Evolutionary conservation across 2,113 vertebrate species (phyloP), one percentile per base, ranked within the genome.

Genomic region (Opisthocomus hoazin): DNA sequence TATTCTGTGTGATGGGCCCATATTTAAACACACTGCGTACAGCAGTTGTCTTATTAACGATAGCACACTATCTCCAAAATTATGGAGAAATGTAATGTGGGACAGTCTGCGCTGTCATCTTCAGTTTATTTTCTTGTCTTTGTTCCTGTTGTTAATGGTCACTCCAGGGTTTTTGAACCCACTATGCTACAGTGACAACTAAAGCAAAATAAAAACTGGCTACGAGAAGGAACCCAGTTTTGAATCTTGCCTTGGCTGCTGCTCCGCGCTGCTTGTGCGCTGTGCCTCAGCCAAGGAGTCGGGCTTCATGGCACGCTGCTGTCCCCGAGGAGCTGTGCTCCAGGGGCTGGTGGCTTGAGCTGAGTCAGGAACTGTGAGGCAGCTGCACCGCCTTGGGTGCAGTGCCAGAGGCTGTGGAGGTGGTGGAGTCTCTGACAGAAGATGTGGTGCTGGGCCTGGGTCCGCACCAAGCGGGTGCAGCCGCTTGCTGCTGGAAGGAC

Each of bases 401-500:
- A 39, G 43, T 27, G 50, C 12, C 13, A 54, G 36, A 70, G 46
- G 34, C 22, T 1, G 0, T 4, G 26, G 64, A 30, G 51, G 18
- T 34, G 26, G 36, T 21, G 11, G 34, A 37, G 34, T 60, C 9
- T 51, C 66, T 60, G 46, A 30, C 21, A 45, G 56, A 74, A 39
- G 63, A 21, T 36, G 36, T 2, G 10, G 45, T 80, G 60, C 30
- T 39, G 51, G 4, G 39, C 45, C 30, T 73, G 1, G 2, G 4
- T 34, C 34, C 0, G 0, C 1, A 2, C 39, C 41, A 45, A 45
- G 41, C n/a, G 74, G 32, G 22, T 32, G 34, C 2, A 70, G 51
- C 1, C 1, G 29, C 56, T 74, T 56, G 34, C 54, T 0, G 0
- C 50, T 69, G 69, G 60, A 65, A 15, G 50, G 34, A 27, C 65